Conservation (phyloP, 2,888 invertebrate genomes). For the Nomada fabriciana region DNA sequence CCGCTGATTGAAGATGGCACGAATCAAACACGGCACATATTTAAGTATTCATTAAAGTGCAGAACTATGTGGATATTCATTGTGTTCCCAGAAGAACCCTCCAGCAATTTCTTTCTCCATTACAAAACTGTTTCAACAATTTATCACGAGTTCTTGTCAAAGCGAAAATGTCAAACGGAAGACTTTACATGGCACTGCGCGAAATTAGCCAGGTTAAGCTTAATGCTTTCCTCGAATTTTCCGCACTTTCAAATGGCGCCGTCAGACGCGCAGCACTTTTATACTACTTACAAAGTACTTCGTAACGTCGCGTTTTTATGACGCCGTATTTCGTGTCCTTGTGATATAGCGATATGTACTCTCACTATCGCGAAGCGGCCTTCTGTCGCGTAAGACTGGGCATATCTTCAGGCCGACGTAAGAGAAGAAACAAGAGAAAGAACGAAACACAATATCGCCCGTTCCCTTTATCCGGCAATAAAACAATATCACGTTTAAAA, state of each 20-base stretch:
- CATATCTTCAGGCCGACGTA: conserved; percentile 5
- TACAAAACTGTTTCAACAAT: too few relatives aligned
- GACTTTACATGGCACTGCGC: too few relatives aligned
- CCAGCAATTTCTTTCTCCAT: too few relatives aligned
- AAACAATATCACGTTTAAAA: conserved; percentile 80
- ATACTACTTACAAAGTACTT: conserved; percentile 48
- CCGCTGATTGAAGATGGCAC: too few relatives aligned
- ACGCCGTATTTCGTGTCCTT: conserved; percentile 51
- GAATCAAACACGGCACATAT: too few relatives aligned
- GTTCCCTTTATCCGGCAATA: conserved; percentile 77
- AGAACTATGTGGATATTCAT: neutral
- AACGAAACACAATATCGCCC: conserved; percentile 55
- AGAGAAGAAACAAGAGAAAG: neutral
- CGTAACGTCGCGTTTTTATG: conserved; percentile 46
- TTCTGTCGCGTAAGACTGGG: conserved; percentile 28
- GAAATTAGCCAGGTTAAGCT: conserved; percentile 8
- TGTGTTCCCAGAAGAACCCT: neutral
- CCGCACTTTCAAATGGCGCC: conserved; percentile 16
- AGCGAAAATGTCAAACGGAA: neutral
- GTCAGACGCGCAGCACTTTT: conserved; percentile 16
- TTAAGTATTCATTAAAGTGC: neutral
- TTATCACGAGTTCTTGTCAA: neutral
- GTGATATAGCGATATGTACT: conserved; percentile 30
- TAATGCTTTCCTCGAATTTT: neutral
- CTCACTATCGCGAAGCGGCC: neutral